Conservation (phyloP, 1,140 invertebrate species). For the Venturia canescens region DNA sequence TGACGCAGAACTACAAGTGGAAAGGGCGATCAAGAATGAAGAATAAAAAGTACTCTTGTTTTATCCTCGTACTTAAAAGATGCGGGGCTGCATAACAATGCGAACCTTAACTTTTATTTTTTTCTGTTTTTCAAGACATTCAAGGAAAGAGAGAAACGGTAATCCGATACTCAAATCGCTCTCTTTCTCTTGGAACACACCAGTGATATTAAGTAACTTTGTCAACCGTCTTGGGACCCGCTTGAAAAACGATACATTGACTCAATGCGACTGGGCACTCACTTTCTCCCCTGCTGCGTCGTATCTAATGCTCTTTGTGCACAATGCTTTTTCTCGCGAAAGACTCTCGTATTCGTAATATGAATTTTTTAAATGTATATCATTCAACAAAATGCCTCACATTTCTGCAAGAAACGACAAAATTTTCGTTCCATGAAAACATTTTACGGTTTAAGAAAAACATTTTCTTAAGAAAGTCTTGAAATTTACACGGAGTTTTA, state of each 20-base stretch:
- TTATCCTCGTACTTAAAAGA: slow-evolving; percentile 8
- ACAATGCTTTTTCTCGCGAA: background rate
- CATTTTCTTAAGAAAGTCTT: no score
- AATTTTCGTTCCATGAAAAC: no score
- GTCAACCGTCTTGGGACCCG: slow-evolving; percentile 52
- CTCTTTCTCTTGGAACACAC: slow-evolving; percentile 55
- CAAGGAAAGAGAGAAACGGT: slow-evolving; percentile 56
- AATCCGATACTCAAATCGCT: slow-evolving; percentile 72
- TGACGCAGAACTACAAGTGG: background rate
- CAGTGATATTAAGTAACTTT: slow-evolving; percentile 71
- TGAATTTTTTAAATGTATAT: no score
- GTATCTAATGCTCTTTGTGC: background rate
- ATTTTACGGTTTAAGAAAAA: no score
- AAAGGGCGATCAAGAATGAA: slow-evolving; percentile 24
- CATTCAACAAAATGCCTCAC: no score
- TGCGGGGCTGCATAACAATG: slow-evolving; percentile 55
- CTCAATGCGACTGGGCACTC: slow-evolving; percentile 10
- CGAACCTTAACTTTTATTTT: no score
- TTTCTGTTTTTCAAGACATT: slow-evolving; percentile 49
- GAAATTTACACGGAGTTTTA: no score
- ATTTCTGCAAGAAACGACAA: no score
- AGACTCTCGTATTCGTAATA: background rate
- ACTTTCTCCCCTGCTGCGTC: background rate
- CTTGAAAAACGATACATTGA: slow-evolving; percentile 60
- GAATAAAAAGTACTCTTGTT: background rate